phyloP scores from a whole-genome alignment of 2,113 vertebrate genomes.

The Chaenocephalus aceratus region DNA sequence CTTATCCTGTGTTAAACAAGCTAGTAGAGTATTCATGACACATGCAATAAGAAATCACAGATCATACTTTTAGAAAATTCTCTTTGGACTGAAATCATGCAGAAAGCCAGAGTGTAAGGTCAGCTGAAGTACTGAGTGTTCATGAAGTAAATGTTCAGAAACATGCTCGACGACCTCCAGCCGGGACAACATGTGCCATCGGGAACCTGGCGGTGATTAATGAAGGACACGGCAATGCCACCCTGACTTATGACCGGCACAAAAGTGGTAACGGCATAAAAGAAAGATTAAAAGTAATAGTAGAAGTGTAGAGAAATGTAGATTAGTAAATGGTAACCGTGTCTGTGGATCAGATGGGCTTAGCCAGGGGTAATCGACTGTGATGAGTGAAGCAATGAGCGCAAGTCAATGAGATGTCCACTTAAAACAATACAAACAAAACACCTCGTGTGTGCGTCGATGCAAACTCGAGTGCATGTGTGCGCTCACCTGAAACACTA shows the following conservation, averaged over 20 bases:
- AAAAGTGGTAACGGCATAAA: no score
- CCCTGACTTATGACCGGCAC: background rate
- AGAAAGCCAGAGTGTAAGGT: background rate
- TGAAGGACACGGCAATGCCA: background rate
- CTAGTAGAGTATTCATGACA: no score
- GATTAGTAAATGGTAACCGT: background rate
- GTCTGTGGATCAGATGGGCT: background rate
- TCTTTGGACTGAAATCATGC: background rate
- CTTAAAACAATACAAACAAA: background rate
- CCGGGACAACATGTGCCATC: background rate
- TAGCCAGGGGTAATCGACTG: background rate
- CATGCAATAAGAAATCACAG: background rate
- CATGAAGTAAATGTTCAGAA: background rate
- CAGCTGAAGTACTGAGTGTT: background rate
- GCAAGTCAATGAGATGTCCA: background rate
- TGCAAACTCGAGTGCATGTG: background rate
- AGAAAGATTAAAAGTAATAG: no score
- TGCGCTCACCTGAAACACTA: conserved; percentile 95
- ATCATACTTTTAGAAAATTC: background rate
- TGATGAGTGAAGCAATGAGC: background rate
- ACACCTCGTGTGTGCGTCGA: background rate
- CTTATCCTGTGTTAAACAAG: background rate
- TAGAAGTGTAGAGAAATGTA: background rate
- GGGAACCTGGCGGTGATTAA: background rate
- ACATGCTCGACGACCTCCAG: background rate